phyloP scores from a whole-genome alignment of 2,113 vertebrate species.

The Gobius niger region DNA sequence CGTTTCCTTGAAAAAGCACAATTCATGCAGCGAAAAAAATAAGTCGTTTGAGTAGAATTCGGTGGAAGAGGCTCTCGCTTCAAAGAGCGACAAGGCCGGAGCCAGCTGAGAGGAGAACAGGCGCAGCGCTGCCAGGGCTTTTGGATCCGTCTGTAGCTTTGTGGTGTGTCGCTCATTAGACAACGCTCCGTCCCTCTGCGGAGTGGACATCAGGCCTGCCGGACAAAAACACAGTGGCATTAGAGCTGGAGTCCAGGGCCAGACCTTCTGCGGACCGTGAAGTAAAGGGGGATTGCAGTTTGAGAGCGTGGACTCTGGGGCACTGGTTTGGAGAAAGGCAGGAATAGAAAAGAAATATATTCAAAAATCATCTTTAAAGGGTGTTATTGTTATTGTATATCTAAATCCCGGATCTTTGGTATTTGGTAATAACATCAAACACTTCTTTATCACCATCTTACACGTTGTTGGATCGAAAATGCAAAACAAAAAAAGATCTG shows the following conservation, averaged over 20 bases:
- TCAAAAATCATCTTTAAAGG: too few species aligned
- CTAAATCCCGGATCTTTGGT: too few species aligned
- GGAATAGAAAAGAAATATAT: too few species aligned
- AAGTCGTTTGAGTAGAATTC: conserved; percentile 20
- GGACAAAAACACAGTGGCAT: conserved; percentile 5
- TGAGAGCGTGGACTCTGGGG: too few species aligned
- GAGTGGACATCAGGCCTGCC: conserved; percentile 34
- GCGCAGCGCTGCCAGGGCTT: conserved; percentile 19
- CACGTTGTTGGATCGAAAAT: too few species aligned
- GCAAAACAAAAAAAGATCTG: too few species aligned
- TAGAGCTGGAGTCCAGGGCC: background rate
- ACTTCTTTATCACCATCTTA: too few species aligned
- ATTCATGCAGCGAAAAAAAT: conserved; percentile 54
- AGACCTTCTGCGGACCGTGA: background rate
- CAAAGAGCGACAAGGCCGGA: conserved; percentile 19
- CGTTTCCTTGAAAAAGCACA: conserved; percentile 27
- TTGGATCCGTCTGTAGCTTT: conserved; percentile 27
- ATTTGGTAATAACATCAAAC: too few species aligned
- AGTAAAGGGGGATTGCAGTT: background rate
- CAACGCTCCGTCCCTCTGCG: conserved; percentile 20
- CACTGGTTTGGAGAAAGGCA: too few species aligned
- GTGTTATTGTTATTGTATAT: too few species aligned
- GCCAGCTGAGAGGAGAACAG: conserved; percentile 15
- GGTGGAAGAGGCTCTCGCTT: conserved; percentile 22
- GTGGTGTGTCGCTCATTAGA: conserved; percentile 48